Evolutionary conservation across 2,113 vertebrate genomes (phyloP), one percentile per base, ranked within the genome.

Genomic region (Paramisgurnus dabryanus): DNA sequence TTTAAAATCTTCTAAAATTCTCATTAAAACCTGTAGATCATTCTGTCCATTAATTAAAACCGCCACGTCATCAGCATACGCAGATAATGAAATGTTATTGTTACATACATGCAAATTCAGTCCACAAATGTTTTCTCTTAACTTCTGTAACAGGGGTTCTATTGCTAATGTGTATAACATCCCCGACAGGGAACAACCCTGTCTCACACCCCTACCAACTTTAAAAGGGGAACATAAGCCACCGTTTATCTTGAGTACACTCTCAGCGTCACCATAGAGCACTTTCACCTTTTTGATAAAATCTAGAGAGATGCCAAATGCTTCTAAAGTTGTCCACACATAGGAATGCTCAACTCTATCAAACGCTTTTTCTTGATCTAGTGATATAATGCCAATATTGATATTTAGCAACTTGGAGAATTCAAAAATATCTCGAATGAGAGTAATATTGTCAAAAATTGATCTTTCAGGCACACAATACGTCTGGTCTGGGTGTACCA

Each of bases 171-270:
- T 34, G 7, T 78, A 78, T 8, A 82, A 53, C 60, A 78, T 67
- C 1, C 4, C 39, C 9, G 61, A 68, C 65, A 76, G 9, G 2
- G 58, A 17, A 47, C 67, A 82, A 3, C 75, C 63, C 27, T 79
- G 67, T 34, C 69, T 45, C 7, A 83, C 49, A 4, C 76, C 76
- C 9, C 61, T 60, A 4, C 4, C 4, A 47, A 74, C 58, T 13
- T 55, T 57, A 45, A 82, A 70, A 49, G 65, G 43, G 50, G 57
- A 53, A 64, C 73, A 63, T 27, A 67, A 67, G 34, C 81, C 60
- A 74, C 67, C 63, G 53, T 57, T 82, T 8, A 76, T 27, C 18
- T 74, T 34, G 27, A 34, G 27, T 34, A 34, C 27, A 34, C 1
- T 34, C 27, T 34, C 27, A 34, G 27, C 78, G 7, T 79, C 60